Evolutionary conservation across 2,797 vertebrate species (phyloP), one percentile per base, ranked within the genome.

Genomic region (Sciurus vulgaris): DNA sequence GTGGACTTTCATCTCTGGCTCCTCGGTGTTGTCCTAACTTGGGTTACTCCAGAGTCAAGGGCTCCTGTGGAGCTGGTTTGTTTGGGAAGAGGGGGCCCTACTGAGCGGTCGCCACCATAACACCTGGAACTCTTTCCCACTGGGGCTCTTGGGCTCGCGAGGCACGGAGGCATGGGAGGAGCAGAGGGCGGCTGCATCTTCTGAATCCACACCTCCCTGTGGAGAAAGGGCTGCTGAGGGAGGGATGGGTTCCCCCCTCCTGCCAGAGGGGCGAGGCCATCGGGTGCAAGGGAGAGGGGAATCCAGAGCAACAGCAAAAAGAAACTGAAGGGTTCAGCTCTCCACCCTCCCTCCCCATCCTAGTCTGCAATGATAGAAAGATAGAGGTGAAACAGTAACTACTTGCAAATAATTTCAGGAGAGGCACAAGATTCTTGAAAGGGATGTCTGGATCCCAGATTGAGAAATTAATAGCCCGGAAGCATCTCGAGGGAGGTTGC

Each of bases 341-440:
- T 93, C 56, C 67, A n/a, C 12, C 18, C 11, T 14, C 6, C 13
- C 18, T 22, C 79, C 49, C 22, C 12, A 54, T 73, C 28, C 35
- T 47, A 77, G 12, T 7, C n/a, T n/a, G 54, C 14, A 59, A 0
- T 83, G 38, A 72, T 14, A 28, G 63, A 77, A 86, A 83, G 44
- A 17, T 14, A 63, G 3, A 76, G 22, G 35, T 76, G 14, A 56
- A 93, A 86, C 73, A 82, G 35, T 59, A 59, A 65, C 28, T 17
- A 86, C 30, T 69, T 73, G 28, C 63, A 47, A 83, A 7, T 65
- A 86, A 86, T 69, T 86, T 74, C 26, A 84, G 35, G 61, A 74
- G 79, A 86, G 20, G 56, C 79, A 78, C 14, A 69, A 67, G 73
- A 86, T 20, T 72, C 61, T 49, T 69, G 56, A 96, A 81, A 70